Percentiles rank a stretch among this genome's conserved stretches.
Evolutionary conservation across 2,888 invertebrate species (phyloP).

Genomic region (Epinotia nisella): DNA sequence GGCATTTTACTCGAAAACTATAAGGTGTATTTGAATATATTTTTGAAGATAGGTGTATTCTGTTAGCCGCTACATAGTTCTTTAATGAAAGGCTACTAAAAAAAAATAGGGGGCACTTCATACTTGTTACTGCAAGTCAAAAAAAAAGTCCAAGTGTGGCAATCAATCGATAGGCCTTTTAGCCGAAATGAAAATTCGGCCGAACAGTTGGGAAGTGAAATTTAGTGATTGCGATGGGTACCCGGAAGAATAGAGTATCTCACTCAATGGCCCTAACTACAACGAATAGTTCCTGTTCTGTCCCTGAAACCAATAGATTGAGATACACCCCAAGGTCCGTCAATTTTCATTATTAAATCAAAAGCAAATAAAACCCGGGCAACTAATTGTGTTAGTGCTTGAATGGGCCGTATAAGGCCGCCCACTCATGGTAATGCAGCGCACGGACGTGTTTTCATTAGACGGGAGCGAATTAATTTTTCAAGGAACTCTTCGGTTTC

Average conservation of each 20-base stretch:
- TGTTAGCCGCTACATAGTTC: no score
- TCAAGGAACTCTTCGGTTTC: conserved; percentile 12
- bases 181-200: no score
- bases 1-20: no score
- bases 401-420: conserved; percentile 30
- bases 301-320: neutral
- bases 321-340: conserved; percentile 24
- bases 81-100: no score
- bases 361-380: conserved; percentile 41
- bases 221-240: no score
- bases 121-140: no score
- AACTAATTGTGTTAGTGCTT: conserved; percentile 42
- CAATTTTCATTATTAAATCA: conserved; percentile 43
- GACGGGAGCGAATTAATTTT: conserved; percentile 28
- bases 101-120: no score
- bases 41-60: no score
- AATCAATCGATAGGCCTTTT: no score
- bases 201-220: no score
- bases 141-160: no score
- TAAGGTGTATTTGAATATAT: no score
- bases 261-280: neutral
- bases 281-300: neutral
- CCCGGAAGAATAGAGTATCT: neutral
- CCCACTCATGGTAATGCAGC: conserved; percentile 38
- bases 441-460: conserved; percentile 40